Base-by-base conservation (phyloP, 2,113 vertebrate genomes). In the Ophiodon elongatus region DNA sequence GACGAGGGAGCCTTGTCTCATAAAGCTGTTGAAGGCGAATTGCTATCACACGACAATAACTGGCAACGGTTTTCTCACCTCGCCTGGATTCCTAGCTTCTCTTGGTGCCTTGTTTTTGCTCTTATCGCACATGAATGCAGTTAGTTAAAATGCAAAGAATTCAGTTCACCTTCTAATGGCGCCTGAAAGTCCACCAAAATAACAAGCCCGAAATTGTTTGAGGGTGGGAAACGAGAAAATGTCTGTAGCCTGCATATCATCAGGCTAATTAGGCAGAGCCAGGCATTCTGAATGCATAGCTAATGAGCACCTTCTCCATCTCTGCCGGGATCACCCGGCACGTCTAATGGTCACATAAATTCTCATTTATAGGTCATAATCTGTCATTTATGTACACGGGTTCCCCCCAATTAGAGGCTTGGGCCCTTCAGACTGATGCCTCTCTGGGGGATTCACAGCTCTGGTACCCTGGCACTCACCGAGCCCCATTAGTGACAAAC, bases 281-380 rank as follows among this genome's bases (percentile, higher is more conserved):
- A 83, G 85, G 72, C 88, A 62, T 83, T 88, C 59, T 64, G 83
- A 88, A 93, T 93, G 92, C 91, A 92, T 93, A 84, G 86, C 88
- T 95, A 96, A 96, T 93, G 93, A 95, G 91, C 57, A 25, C 79
- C 82, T 90, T 92, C 83, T 89, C 92, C 85, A 84, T 95, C 91
- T 93, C 91, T 88, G 88, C 82, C 76, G 76, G 91, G 90, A 94
- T 95, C 94, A 93, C 89, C 93, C 87, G 79, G 79, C 94, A 94
- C 94, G 71, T 94, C 92, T 94, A 95, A 95, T 95, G 90, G 93
- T 90, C 95, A 95, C 95, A 96, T 96, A 95, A 95, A 96, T 96
- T 95, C 92, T 91, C 94, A 94, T 96, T 96, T 95, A 95, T 95
- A 94, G 94, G 93, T 95, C 94, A 94, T 96, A 95, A 96, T 95